phyloP scores from a whole-genome alignment of 1,140 invertebrate genomes.

The Aphidius ervi region DNA sequence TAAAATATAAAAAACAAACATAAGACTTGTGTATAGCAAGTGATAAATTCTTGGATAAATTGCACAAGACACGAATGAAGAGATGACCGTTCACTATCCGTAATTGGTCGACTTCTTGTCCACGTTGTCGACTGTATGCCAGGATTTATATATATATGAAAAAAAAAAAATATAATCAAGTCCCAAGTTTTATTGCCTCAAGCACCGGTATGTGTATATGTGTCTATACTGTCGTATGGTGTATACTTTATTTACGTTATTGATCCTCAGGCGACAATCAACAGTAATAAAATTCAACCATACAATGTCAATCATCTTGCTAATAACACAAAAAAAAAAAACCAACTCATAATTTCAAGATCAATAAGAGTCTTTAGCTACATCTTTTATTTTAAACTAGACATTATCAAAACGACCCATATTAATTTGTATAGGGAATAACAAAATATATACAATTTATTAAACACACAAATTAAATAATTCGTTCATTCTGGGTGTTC shows the following conservation, averaged over 20 bases:
- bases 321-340: too few relatives aligned
- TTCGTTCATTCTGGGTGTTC: too few relatives aligned
- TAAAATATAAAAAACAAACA: too few relatives aligned
- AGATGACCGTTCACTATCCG: slow-evolving; percentile 30
- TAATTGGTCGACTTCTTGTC: slow-evolving; percentile 43
- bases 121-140: slow-evolving; percentile 29
- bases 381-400: too few relatives aligned
- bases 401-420: too few relatives aligned
- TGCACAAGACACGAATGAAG: slow-evolving; percentile 14
- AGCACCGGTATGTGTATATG: not conserved
- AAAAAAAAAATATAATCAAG: not conserved
- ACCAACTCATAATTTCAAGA: too few relatives aligned
- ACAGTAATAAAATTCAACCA: not conserved
- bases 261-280: slow-evolving; percentile 1
- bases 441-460: too few relatives aligned
- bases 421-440: too few relatives aligned
- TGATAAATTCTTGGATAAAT: slow-evolving; percentile 18
- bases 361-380: too few relatives aligned
- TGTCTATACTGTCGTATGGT: slow-evolving; percentile 2
- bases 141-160: slow-evolving; percentile 11
- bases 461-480: too few relatives aligned
- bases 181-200: not conserved
- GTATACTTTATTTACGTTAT: slow-evolving; percentile 6
- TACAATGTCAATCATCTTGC: not conserved
- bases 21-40: slow-evolving; percentile 26